Evolutionary conservation across 2,797 vertebrate genomes (phyloP).

Genomic region (Silurus lanzhouensis): DNA sequence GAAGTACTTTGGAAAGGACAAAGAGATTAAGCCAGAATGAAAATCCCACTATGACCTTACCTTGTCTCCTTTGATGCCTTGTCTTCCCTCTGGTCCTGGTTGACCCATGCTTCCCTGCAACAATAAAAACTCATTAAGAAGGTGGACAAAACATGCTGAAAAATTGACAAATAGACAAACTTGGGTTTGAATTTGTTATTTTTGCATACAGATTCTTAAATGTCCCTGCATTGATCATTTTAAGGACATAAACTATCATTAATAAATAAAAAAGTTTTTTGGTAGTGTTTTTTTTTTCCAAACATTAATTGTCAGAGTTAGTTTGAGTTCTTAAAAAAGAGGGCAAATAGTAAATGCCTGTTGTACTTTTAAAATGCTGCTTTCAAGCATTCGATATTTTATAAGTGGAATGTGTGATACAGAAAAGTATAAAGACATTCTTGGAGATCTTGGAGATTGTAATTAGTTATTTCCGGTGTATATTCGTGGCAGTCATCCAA

Average conservation of each 20-base stretch:
- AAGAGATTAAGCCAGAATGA: constrained; percentile 23
- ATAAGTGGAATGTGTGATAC: neutral
- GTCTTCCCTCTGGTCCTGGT: constrained; percentile 74
- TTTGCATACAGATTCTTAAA: neutral
- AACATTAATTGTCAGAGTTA: neutral
- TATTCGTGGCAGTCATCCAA: neutral
- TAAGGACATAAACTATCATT: too few relatives aligned
- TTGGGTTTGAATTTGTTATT: neutral
- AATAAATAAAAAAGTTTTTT: too few relatives aligned
- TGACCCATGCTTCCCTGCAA: constrained; percentile 77
- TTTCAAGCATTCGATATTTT: neutral
- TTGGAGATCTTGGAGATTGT: too few relatives aligned
- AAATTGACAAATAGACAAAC: neutral
- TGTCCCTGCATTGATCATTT: too few relatives aligned
- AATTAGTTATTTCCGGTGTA: too few relatives aligned
- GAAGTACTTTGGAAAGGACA: constrained; percentile 28
- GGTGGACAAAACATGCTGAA: neutral
- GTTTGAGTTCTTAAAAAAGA: neutral
- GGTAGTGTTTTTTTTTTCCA: too few relatives aligned
- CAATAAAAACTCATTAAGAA: constrained; percentile 38
- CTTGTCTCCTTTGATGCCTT: constrained; percentile 81
- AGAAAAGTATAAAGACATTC: neutral
- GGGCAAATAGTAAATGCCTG: neutral
- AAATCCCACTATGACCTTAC: constrained; percentile 63
- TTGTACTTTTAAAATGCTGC: neutral